phyloP scores from a whole-genome alignment of 1,140 invertebrate species.

The Brachystomella parvula region DNA sequence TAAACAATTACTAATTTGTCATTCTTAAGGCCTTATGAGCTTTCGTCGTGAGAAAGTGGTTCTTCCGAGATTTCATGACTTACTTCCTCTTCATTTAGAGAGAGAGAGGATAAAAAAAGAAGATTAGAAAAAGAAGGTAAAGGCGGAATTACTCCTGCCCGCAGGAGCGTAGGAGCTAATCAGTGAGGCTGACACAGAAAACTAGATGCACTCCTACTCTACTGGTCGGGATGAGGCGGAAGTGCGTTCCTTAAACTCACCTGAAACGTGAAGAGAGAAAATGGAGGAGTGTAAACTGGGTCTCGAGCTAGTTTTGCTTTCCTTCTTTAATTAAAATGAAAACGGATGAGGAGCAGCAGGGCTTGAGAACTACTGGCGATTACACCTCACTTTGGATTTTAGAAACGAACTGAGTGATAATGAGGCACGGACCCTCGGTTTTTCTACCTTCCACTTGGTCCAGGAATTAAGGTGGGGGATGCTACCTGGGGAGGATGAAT shows the following conservation, averaged over 20 bases:
- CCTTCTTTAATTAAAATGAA: too few relatives aligned
- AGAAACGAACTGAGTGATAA: neutral
- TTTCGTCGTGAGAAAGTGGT: neutral
- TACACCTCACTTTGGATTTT: neutral
- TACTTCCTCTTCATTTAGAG: neutral
- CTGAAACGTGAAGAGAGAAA: neutral
- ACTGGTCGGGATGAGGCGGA: too few relatives aligned
- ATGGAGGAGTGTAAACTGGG: neutral
- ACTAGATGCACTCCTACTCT: neutral
- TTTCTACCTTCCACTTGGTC: conserved; percentile 19
- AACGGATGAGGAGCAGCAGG: too few relatives aligned
- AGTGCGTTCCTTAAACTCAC: neutral
- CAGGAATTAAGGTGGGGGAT: neutral
- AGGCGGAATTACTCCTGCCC: too few relatives aligned
- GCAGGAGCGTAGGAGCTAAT: too few relatives aligned
- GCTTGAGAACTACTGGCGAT: neutral
- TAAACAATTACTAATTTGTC: too few relatives aligned
- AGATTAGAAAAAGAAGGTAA: neutral
- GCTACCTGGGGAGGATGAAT: neutral
- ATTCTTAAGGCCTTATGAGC: neutral
- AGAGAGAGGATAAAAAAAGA: neutral
- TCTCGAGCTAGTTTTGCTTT: neutral
- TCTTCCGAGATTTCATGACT: neutral
- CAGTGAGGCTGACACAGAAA: neutral
- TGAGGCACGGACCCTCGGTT: conserved; percentile 22